Base-by-base conservation (phyloP, 2,888 invertebrate species). In the Ectemnius lituratus region DNA sequence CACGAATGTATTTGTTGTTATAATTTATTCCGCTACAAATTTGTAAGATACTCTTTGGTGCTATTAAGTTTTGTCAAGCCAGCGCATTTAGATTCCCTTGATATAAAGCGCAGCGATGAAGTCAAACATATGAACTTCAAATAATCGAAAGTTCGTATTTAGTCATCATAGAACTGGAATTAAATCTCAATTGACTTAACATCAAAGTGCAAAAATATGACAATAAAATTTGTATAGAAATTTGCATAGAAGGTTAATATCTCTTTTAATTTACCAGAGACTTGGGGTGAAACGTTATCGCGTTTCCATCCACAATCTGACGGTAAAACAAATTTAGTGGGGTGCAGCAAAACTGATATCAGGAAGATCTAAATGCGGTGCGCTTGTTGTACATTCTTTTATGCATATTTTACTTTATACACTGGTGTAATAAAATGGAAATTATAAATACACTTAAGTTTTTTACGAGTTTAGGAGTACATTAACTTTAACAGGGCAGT, bases 21-120 rank as follows among this genome's bases (percentile, higher is more conserved):
- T 76, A 76, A 80, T 74, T 81, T 82, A 82, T 82, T 74, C 65
- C 67, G 61, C 69, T 56, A 64, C 67, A 68, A 56, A 60, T 70
- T 59, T 61, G 65, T 70, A 75, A 73, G 57, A 70, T 73, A 59
- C 73, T 67, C 62, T 69, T 76, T 63, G 80, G 80, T 81, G 80
- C 80, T 81, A 82, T 62, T 70, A 59, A 70, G 70, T 67, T 73
- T 57, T 59, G 28, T 61, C 67, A 28, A 49, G 20, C 81, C 37
- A 23, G 61, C 37, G 8, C 61, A 73, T 60, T 80, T 80, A 69
- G 82, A 64, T 28, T 81, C 81, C 78, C 70, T 68, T 78, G 82
- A 67, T 63, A 67, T 47, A 27, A 49, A 27, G 27, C 45, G 13
- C 13, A 18, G 5, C 27, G 8, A 28, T 5, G 47, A 56, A 14